These are phyloP conservation scores for Rhimphoctona megacephalus DNA, from an alignment of 2,888 invertebrate species.

Conservation along the genomic window DNA sequence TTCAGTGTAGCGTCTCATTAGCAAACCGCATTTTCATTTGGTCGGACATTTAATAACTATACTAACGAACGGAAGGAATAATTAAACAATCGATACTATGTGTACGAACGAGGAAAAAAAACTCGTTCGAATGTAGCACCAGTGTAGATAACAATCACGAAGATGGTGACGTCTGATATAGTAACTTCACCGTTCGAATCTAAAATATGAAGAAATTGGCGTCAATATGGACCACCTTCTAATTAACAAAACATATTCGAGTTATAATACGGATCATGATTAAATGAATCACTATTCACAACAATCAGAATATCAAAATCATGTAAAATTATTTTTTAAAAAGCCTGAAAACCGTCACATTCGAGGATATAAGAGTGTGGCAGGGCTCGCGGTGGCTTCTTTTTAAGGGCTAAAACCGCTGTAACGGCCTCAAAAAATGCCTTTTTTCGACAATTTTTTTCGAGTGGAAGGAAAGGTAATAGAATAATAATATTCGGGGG, in stretches of 20 bases:
- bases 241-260: background rate
- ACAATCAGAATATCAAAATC: background rate
- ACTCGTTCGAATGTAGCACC: constrained; percentile 6
- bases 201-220: constrained; percentile 1
- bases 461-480: too few relatives aligned
- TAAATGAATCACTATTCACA: background rate
- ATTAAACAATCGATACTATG: constrained; percentile 37
- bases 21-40: constrained; percentile 3
- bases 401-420: too few relatives aligned
- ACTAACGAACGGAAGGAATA: constrained; percentile 39
- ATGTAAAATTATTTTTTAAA: background rate
- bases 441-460: too few relatives aligned
- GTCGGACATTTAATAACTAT: constrained; percentile 47
- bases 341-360: too few relatives aligned
- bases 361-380: too few relatives aligned
- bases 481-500: too few relatives aligned
- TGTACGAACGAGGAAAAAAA: background rate
- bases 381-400: too few relatives aligned
- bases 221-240: background rate
- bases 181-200: background rate
- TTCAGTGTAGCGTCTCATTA: constrained; percentile 46
- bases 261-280: background rate
- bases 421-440: too few relatives aligned
- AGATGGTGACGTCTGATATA: constrained; percentile 16
- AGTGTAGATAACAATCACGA: constrained; percentile 2